phyloP scores from a whole-genome alignment of 2,888 invertebrate species.

The Dyspetes luteomarginatus region DNA sequence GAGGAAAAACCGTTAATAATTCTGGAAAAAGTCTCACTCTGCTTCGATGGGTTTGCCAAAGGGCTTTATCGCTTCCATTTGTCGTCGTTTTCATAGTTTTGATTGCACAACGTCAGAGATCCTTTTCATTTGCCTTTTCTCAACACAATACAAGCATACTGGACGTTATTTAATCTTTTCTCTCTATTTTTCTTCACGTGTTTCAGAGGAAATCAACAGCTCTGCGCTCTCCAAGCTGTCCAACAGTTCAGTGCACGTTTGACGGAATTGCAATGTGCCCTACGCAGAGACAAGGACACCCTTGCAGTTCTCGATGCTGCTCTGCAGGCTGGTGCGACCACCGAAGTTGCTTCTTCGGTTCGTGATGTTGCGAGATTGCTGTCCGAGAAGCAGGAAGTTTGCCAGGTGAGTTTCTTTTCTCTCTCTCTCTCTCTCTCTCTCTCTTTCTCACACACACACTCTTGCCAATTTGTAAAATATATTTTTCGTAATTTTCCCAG shows the following conservation, averaged over 20 bases:
- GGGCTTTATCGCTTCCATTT: conserved; percentile 63
- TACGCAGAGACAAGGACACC: conserved; percentile 89
- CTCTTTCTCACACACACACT: no score
- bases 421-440: no score
- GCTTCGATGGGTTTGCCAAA: conserved; percentile 69
- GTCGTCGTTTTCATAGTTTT: conserved; percentile 7
- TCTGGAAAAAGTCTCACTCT: conserved; percentile 67
- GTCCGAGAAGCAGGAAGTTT: conserved; percentile 84
- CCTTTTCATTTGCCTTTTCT: conserved; percentile 43
- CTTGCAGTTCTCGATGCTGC: conserved; percentile 85
- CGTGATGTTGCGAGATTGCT: conserved; percentile 86
- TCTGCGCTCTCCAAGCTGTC: conserved; percentile 89
- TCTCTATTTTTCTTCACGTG: conserved; percentile 21
- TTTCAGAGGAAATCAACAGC: conserved; percentile 89
- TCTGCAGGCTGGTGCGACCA: conserved; percentile 82
- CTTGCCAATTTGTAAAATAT: conserved; percentile 26
- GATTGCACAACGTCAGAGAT: conserved; percentile 13
- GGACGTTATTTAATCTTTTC: conserved; percentile 32
- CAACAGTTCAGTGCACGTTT: conserved; percentile 91
- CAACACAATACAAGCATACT: neutral
- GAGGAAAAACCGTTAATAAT: conserved; percentile 72
- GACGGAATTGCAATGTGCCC: conserved; percentile 90
- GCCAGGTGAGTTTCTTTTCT: conserved; percentile 74
- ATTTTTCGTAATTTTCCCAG: conserved; percentile 7
- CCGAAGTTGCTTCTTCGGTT: conserved; percentile 85